Evolutionary conservation across 2,888 invertebrate genomes (phyloP).

Genomic region (Drosophila melanosoma): DNA sequence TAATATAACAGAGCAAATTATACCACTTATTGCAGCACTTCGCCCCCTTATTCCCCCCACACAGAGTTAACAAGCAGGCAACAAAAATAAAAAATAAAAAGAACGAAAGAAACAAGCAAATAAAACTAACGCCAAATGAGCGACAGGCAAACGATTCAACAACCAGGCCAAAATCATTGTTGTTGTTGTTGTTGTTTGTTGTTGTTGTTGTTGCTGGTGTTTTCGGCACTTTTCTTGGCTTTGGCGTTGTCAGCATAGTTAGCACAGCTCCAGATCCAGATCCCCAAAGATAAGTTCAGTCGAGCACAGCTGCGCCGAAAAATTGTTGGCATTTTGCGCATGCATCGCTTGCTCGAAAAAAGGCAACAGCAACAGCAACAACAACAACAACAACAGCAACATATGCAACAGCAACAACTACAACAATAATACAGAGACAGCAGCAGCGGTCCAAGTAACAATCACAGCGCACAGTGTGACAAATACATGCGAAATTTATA

Average conservation of each 20-base stretch:
- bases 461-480: conserved; percentile 53
- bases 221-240: conserved; percentile 72
- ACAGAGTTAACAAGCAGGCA: conserved; percentile 56
- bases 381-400: conserved; percentile 4
- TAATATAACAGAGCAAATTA: conserved; percentile 75
- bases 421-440: neutral
- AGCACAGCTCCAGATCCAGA: conserved; percentile 60
- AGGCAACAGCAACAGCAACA: neutral
- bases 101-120: conserved; percentile 25
- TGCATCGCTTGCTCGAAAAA: conserved; percentile 59
- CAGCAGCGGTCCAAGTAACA: conserved; percentile 13
- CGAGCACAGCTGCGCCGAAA: conserved; percentile 73
- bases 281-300: conserved; percentile 62
- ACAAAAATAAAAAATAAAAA: conserved; percentile 43
- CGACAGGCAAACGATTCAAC: conserved; percentile 66
- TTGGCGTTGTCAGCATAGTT: conserved; percentile 78
- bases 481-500: neutral
- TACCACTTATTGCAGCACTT: conserved; percentile 70
- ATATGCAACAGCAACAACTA: conserved; percentile 1
- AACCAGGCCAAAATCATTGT: conserved; percentile 36
- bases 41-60: conserved; percentile 3
- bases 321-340: conserved; percentile 80
- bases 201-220: conserved; percentile 44
- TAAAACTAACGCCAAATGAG: conserved; percentile 67
- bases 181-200: conserved; percentile 23